phyloP scores from a whole-genome alignment of 2,797 vertebrate species.

The Acridotheres tristis region DNA sequence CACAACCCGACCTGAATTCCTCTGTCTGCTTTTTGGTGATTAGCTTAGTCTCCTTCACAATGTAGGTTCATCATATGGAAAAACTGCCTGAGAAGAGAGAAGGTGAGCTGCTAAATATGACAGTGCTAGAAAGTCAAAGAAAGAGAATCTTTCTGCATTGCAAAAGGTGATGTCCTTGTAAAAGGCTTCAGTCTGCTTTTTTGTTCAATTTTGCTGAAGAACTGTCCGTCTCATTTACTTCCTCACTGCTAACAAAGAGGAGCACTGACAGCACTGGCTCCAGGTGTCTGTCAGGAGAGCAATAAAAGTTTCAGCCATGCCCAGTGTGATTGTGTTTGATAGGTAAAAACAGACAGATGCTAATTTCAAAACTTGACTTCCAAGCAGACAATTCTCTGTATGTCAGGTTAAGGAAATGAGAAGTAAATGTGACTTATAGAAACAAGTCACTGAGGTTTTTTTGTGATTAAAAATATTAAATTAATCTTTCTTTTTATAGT shows the following conservation, averaged over 20 bases:
- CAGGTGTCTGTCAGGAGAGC: slow-evolving; percentile 62
- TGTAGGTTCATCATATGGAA: not conserved
- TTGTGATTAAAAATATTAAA: slow-evolving; percentile 23
- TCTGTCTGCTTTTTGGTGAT: not conserved
- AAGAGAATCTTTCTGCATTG: slow-evolving; percentile 35
- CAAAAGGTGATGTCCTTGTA: slow-evolving; percentile 30
- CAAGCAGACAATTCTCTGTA: not conserved
- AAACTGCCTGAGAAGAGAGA: not conserved
- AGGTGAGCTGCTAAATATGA: not conserved
- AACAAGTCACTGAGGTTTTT: not conserved
- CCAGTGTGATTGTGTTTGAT: slow-evolving; percentile 16
- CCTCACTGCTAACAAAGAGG: slow-evolving; percentile 21
- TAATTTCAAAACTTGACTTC: slow-evolving; percentile 47
- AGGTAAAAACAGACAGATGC: slow-evolving; percentile 40
- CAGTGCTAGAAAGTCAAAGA: slow-evolving; percentile 17
- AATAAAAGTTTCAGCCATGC: slow-evolving; percentile 5
- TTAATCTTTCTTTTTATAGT: slow-evolving; percentile 33
- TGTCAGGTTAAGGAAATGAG: not conserved
- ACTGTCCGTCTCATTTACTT: not conserved
- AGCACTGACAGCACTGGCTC: slow-evolving; percentile 59
- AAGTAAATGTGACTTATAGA: not conserved
- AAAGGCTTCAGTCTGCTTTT: slow-evolving; percentile 52
- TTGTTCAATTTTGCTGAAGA: slow-evolving; percentile 34
- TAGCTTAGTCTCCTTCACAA: not conserved
- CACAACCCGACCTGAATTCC: not conserved